Base-by-base conservation (phyloP, 2,797 vertebrate species). In the Ciconia nigra region DNA sequence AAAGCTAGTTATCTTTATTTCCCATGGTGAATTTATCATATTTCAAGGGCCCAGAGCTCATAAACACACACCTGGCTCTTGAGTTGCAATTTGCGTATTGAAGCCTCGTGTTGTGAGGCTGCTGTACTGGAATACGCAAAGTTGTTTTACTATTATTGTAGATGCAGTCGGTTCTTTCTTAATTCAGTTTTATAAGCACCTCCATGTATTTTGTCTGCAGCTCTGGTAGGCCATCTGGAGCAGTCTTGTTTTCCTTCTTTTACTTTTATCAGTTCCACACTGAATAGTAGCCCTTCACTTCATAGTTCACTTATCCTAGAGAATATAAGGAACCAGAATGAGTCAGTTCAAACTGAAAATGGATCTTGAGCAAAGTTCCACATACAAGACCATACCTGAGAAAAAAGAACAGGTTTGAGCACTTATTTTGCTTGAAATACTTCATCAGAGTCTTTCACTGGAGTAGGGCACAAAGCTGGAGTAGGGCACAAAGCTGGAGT, bases 51-150 rank as follows among this genome's bases (percentile, higher is more conserved):
- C 79, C 93, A 76, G 72, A 94, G 95, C 97, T 97, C 96, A 97
- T 97, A 97, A 97, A 89, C 77, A 87, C 90, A 92, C 96, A 97
- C 96, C 97, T 97, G 97, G 94, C 94, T 95, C 88, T 97, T 87
- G 77, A 97, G 77, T 24, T 93, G 80, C 83, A 91, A 72, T 97
- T 97, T 97, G 94, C 20, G 33, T 84, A 62, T 90, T 66, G 89
- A 95, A 97, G n/a, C 65, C 41, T 94, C 79, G 92, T 79, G 19
- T 52, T 79, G 86, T 71, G 70, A 84, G 61, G 54, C 58, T 94
- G 80, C 70, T 82, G 47, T 33, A 19, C 61, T 73, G 57, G 47
- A 93, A 87, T n/a, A 90, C 70, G 76, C 65, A 83, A 74, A 70
- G 67, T 93, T 91, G 59, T 67, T 94, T 87, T 84, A 70, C 83